Base-by-base conservation (phyloP, 2,888 invertebrate genomes). In the Microctonus brassicae region DNA sequence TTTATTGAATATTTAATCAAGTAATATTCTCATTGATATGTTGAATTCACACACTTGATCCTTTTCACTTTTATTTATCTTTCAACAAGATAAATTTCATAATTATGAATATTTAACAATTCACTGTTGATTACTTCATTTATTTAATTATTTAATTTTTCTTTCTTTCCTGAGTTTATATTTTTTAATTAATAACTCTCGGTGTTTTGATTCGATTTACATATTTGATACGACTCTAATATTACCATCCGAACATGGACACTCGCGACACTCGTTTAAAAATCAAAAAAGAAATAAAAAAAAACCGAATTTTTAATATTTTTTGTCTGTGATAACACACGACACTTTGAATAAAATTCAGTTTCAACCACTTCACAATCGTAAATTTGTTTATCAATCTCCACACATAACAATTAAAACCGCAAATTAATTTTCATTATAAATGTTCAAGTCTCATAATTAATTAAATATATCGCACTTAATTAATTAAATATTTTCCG, bases 1-100 rank as follows among this genome's bases (percentile, higher is more conserved):
- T 13, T 20, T 62, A 33, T 36, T 34, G 3, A 33, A 17, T 26
- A 53, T 29, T 53, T 24, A 52, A 69, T 34, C 13, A 33, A 42
- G 33, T 24, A n/a, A 11, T 60, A 34, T 26, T 20, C 53, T 42
- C 22, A 9, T 58, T 70, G 70, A 70, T 70, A 70, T 70, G 70
- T 70, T 17, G 47, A 60, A 70, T 60, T 70, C 70, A 70, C 70
- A 55, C 34, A 34, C 20, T 52, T 7, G 7, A 29, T 24, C 42
- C 36, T 53, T 47, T 69, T 62, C 36, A 52, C 52, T 17, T 29
- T 52, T 52, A n/a, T n/a, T n/a, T n/a, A n/a, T n/a, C n/a, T n/a
- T n/a, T n/a, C n/a, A n/a, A n/a, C n/a, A n/a, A n/a, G n/a, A n/a
- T n/a, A n/a, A n/a, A n/a, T n/a, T n/a, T n/a, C n/a, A n/a, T n/a